Percentiles rank a stretch among this genome's conserved stretches.
Conservation (phyloP, 23 tunicate genomes). For the Clavelina lepadiformis region DNA sequence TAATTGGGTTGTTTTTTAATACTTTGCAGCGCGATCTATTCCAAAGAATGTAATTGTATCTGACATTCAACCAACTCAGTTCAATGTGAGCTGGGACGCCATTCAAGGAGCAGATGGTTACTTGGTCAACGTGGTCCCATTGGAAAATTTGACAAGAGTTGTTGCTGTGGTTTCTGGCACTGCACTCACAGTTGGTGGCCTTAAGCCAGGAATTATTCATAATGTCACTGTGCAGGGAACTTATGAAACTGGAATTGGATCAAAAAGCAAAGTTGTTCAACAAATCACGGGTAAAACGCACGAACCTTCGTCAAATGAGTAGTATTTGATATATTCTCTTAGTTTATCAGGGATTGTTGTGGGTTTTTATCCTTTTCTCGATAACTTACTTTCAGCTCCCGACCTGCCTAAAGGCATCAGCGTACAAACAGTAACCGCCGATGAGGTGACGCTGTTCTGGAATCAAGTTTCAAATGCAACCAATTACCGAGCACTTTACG, state of each 20-base stretch:
- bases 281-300: constrained; percentile 31
- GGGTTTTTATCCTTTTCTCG: too few relatives aligned
- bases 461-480: constrained; percentile 20
- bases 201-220: constrained; percentile 11
- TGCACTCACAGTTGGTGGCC: neutral
- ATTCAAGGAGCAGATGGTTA: constrained; percentile 25
- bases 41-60: constrained; percentile 12
- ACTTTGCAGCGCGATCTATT: constrained; percentile 7
- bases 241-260: constrained; percentile 11
- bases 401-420: constrained; percentile 7
- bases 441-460: constrained; percentile 19
- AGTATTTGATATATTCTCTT: too few relatives aligned
- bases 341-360: too few relatives aligned
- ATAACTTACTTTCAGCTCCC: constrained; percentile 54
- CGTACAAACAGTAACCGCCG: neutral
- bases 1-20: too few relatives aligned
- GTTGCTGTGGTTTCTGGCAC: neutral
- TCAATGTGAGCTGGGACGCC: constrained; percentile 16
- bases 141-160: neutral
- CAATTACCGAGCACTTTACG: constrained; percentile 6
- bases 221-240: constrained; percentile 9
- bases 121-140: neutral
- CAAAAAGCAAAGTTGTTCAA: constrained; percentile 3
- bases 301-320: too few relatives aligned
- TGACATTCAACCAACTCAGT: neutral